Evolutionary conservation across 2,113 vertebrate species (phyloP).

Genomic region (Nothobranchius kuhntae): DNA sequence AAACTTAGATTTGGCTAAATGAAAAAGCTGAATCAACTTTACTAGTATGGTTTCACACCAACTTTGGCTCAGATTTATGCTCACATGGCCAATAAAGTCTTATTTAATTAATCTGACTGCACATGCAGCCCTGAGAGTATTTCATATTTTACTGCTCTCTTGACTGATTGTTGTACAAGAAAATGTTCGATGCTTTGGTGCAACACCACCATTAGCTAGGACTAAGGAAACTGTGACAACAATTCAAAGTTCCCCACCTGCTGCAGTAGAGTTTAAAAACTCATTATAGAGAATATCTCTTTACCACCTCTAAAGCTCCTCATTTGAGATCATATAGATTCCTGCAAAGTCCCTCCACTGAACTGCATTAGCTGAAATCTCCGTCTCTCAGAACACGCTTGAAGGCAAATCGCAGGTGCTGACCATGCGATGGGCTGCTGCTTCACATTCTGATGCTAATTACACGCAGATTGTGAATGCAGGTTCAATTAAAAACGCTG

Average conservation of each 20-base stretch:
- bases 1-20: no score
- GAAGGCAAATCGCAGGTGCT: constrained; percentile 35
- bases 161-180: constrained; percentile 5
- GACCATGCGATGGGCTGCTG: constrained; percentile 29
- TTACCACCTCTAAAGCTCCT: constrained; percentile 1
- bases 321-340: neutral
- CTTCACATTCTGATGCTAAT: constrained; percentile 49
- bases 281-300: neutral
- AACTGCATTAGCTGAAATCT: constrained; percentile 3
- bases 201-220: neutral
- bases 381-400: neutral
- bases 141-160: constrained; percentile 8
- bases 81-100: constrained; percentile 16
- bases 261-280: neutral
- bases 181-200: neutral
- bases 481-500: constrained; percentile 35
- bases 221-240: neutral
- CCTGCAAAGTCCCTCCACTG: constrained; percentile 9
- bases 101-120: constrained; percentile 37
- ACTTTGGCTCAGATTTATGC: constrained; percentile 23
- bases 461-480: constrained; percentile 35
- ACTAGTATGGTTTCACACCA: constrained; percentile 19
- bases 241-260: neutral
- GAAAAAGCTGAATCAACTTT: constrained; percentile 28
- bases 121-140: constrained; percentile 7